Evolutionary conservation across 2,888 invertebrate genomes (phyloP), one percentile per base, ranked within the genome.

Genomic region (Leptodirus hochenwartii): DNA sequence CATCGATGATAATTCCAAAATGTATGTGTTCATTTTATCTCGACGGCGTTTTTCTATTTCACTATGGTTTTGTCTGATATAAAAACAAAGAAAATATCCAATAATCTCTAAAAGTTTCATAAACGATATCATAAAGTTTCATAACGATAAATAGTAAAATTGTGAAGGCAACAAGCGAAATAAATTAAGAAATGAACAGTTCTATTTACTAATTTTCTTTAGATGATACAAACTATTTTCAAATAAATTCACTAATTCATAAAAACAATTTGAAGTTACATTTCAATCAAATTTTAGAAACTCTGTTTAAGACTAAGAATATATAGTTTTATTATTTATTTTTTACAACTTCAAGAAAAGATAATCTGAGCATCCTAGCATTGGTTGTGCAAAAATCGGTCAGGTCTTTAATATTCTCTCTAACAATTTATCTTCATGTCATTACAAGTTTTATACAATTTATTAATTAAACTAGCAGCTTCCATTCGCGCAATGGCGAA

Each of bases 11-110:
- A 93, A 54, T 53, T 93, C 88, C 3, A 78, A 71, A 43, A 93
- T 91, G 56, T 88, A 90, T 0, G 80, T 82, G 59, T 93, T 93
- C 90, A 93, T 93, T 58, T 91, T 93, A 54, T 93, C 90, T 16
- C 93, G 66, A 1, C 93, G 66, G 0, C 91, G 64, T 53, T 93
- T 93, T 58, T 93, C 91, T 36, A 93, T 91, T 59, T 91, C 90
- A 54, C 90, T 90, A 59, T 93, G 93, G 56, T 90, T 91, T 56
- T 90, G 90, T 46, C 88, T 88, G 17, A n/a, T 5, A 9, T 4
- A 31, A 10, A 53, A n/a, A 50, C 47, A 37, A 31, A 31, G 25
- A 14, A 16, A 20, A 20, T 31, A 17, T 17, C 12, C 8, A 8
- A 25, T 11, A 9, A 11, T 11, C 10, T 8, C 9, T 20, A 20